phyloP scores from a whole-genome alignment of 2,113 vertebrate genomes.

The Heloderma charlesbogerti region DNA sequence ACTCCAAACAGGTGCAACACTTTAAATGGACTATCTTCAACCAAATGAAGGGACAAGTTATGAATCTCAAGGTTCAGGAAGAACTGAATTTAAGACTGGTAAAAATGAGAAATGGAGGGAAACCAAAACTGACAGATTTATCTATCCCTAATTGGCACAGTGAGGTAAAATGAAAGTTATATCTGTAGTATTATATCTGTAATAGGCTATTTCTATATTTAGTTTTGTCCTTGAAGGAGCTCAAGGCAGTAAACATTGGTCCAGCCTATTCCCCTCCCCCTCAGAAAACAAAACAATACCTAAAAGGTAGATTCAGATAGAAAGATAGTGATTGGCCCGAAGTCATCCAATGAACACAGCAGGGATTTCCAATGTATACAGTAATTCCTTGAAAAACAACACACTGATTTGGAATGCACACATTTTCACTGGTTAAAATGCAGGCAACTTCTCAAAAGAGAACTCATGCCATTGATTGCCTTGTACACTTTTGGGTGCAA shows the following conservation, averaged over 20 bases:
- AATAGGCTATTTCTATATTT: not conserved
- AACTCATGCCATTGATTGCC: not conserved
- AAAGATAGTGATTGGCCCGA: not conserved
- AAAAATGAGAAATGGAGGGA: no score
- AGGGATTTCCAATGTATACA: not conserved
- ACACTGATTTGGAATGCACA: not conserved
- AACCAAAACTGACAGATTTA: no score
- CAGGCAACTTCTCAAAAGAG: not conserved
- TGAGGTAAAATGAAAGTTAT: not conserved
- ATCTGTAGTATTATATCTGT: not conserved
- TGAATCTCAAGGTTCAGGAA: no score
- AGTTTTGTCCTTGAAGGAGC: not conserved
- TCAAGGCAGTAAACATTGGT: not conserved
- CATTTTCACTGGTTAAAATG: not conserved
- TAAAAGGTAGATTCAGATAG: not conserved
- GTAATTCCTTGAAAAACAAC: not conserved
- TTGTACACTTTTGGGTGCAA: not conserved
- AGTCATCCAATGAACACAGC: not conserved
- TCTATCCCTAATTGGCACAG: not conserved
- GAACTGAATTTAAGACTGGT: no score
- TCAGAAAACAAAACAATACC: accelerated
- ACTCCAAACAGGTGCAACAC: no score
- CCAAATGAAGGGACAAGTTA: no score
- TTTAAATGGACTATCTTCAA: no score
- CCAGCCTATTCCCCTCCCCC: no score